A percentile compares a stretch with the other conserved stretches of the same genome.
phyloP scores from a whole-genome alignment of 1,140 invertebrate genomes.

The Maconellicoccus hirsutus region DNA sequence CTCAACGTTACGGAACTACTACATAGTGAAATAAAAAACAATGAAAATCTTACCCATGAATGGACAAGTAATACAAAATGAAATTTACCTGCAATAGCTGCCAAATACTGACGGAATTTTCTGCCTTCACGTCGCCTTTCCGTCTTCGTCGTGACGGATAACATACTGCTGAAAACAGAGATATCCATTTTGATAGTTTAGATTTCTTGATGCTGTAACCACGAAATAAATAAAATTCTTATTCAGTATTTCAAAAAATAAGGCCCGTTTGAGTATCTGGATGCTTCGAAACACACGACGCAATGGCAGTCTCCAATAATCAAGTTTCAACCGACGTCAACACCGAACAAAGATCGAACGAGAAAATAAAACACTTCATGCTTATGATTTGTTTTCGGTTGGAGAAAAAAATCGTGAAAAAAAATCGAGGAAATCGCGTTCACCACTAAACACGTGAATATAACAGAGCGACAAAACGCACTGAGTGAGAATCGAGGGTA shows the following conservation, averaged over 20 bases:
- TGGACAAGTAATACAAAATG: not conserved
- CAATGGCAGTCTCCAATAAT: not conserved
- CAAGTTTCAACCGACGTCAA: not conserved
- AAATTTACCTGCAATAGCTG: slow-evolving; percentile 27
- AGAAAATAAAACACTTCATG: not conserved
- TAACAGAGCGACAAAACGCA: not conserved
- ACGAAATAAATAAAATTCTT: slow-evolving; percentile 21
- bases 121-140: slow-evolving; percentile 27
- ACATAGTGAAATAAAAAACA: not conserved
- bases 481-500: not conserved
- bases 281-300: not conserved
- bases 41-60: not conserved
- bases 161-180: slow-evolving; percentile 27
- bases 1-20: no score
- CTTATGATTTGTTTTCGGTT: not conserved
- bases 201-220: slow-evolving; percentile 20
- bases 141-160: slow-evolving; percentile 26
- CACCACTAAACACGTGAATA: not conserved
- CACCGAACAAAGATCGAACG: not conserved
- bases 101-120: slow-evolving; percentile 29
- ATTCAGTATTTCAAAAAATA: slow-evolving; percentile 12
- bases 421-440: no score
- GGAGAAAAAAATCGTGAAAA: not conserved
- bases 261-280: not conserved
- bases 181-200: slow-evolving; percentile 25